Conservation (phyloP, 2,797 vertebrate species). For the Esox masquinongy region DNA sequence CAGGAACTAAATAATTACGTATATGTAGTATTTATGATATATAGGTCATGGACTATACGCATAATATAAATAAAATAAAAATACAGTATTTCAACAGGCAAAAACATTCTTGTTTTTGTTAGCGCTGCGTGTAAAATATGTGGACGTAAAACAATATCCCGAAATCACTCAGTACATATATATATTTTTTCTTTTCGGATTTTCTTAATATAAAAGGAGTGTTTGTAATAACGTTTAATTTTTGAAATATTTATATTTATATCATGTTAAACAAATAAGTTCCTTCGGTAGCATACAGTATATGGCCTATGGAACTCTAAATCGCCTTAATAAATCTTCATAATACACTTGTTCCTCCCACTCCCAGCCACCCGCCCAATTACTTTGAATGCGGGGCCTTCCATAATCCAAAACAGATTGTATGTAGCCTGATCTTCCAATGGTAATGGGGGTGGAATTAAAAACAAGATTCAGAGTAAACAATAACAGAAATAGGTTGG, state of each 20-base stretch:
- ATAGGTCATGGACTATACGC: too few relatives aligned
- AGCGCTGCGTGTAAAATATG: not conserved
- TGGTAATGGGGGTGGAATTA: conserved; percentile 55
- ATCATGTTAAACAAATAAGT: conserved; percentile 46
- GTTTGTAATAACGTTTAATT: conserved; percentile 70
- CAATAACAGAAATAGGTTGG: conserved; percentile 58
- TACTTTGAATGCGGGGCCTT: conserved; percentile 63
- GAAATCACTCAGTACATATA: conserved; percentile 12
- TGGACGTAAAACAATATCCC: not conserved
- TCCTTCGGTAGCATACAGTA: conserved; percentile 58
- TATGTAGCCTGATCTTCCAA: conserved; percentile 66
- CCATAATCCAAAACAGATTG: conserved; percentile 78
- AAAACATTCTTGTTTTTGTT: not conserved
- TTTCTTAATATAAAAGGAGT: conserved; percentile 27
- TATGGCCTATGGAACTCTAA: conserved; percentile 54
- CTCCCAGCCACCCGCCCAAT: conserved; percentile 46
- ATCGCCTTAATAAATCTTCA: conserved; percentile 68
- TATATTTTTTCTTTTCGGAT: conserved; percentile 8
- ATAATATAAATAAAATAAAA: not conserved
- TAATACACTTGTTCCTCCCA: conserved; percentile 57
- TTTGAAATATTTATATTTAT: conserved; percentile 40
- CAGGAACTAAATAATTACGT: conserved; percentile 36
- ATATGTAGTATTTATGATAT: not conserved
- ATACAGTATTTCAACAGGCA: not conserved
- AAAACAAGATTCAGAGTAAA: conserved; percentile 62